Evolutionary conservation across 2,113 vertebrate species (phyloP).

Genomic region (Tychaedon coryphoeus): DNA sequence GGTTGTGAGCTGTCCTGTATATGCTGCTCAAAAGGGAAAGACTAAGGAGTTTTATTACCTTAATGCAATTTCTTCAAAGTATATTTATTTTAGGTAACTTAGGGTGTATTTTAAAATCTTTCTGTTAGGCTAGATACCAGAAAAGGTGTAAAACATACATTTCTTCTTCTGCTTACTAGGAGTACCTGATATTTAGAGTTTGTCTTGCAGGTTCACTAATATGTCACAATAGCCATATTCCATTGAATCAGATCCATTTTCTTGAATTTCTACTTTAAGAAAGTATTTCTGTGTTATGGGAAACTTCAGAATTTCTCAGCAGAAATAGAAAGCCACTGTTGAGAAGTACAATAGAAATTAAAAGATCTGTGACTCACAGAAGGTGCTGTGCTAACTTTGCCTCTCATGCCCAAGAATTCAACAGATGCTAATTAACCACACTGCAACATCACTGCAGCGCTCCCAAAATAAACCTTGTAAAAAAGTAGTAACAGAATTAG

Average conservation of each 20-base stretch:
- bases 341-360: neutral
- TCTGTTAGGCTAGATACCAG: neutral
- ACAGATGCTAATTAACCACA: neutral
- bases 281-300: neutral
- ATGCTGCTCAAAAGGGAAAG: neutral
- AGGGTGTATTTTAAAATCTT: neutral
- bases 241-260: neutral
- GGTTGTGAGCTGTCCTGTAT: neutral
- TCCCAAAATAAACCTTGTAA: neutral
- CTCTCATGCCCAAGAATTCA: neutral
- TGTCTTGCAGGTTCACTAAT: neutral
- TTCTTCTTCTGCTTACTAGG: neutral
- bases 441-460: neutral
- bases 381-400: neutral
- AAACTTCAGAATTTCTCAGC: neutral
- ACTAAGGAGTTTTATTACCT: neutral
- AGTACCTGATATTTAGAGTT: neutral
- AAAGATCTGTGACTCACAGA: neutral
- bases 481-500: neutral
- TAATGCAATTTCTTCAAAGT: neutral
- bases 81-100: neutral
- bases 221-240: neutral
- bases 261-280: neutral
- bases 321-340: neutral
- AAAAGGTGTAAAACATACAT: neutral